Conservation (phyloP, 2,797 vertebrate genomes). For the Micropoecilia bifurca region DNA sequence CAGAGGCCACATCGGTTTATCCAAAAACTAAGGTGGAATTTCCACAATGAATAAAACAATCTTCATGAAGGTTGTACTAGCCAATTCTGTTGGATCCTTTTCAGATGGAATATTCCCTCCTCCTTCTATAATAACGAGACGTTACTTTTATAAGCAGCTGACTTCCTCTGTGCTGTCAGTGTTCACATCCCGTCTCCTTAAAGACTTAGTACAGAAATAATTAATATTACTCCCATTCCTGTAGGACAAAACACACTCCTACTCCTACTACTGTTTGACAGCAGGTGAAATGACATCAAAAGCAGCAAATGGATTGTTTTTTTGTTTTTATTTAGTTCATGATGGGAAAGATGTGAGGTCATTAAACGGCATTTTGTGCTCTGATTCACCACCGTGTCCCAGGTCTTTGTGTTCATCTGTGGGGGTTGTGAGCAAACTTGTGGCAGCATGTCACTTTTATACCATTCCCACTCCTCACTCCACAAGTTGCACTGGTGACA, state of each 20-base stretch:
- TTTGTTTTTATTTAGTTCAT: neutral
- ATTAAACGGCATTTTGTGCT: slow-evolving; percentile 32
- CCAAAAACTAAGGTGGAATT: neutral
- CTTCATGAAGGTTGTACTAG: neutral
- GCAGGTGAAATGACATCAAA: slow-evolving; percentile 34
- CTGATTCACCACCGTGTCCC: slow-evolving; percentile 36
- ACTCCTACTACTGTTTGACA: slow-evolving; percentile 3
- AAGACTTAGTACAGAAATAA: slow-evolving; percentile 20
- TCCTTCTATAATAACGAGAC: slow-evolving; percentile 1
- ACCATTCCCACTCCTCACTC: slow-evolving; percentile 25
- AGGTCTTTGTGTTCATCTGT: slow-evolving; percentile 35
- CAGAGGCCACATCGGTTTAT: neutral
- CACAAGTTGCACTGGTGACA: slow-evolving; percentile 68
- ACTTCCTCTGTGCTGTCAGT: slow-evolving; percentile 11
- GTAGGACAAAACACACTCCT: slow-evolving; percentile 10
- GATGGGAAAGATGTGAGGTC: slow-evolving; percentile 13
- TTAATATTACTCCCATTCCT: neutral
- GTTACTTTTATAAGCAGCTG: neutral
- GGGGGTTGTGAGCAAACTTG: slow-evolving; percentile 57
- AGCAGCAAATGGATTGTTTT: neutral
- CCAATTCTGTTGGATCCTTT: neutral
- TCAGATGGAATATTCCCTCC: neutral
- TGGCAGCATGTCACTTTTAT: slow-evolving; percentile 52
- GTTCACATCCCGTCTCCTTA: slow-evolving; percentile 10
- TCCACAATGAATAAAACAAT: too few relatives aligned